These are phyloP conservation scores for Daphoenositta chrysoptera DNA, from an alignment of 2,113 vertebrate genomes.

Conservation along the genomic window DNA sequence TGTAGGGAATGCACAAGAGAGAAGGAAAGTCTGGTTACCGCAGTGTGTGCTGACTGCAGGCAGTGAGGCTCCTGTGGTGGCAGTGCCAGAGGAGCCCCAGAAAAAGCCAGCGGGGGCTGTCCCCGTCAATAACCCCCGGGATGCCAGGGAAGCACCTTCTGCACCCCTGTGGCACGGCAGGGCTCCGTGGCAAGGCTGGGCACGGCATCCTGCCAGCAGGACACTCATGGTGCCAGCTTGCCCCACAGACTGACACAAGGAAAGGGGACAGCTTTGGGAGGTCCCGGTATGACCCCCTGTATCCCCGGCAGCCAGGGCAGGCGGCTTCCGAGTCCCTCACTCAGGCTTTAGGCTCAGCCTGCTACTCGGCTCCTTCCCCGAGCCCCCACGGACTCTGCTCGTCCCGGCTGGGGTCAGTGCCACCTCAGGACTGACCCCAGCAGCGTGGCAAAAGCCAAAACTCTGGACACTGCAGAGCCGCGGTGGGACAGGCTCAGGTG, in stretches of 20 bases:
- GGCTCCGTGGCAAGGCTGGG: not conserved
- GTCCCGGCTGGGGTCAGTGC: not conserved
- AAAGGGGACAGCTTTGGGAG: fast-evolving
- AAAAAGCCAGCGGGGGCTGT: not conserved
- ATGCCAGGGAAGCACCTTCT: not conserved
- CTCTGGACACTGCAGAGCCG: fast-evolving
- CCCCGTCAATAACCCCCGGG: fast-evolving
- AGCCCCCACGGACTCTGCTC: not conserved
- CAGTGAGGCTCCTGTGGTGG: fast-evolving
- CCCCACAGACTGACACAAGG: not conserved
- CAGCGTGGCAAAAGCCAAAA: not conserved
- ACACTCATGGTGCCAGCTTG: fast-evolving
- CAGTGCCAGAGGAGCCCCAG: not conserved
- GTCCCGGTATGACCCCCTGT: not conserved
- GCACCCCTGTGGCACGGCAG: not conserved
- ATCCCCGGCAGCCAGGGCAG: not conserved
- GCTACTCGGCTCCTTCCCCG: not conserved
- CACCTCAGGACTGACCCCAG: fast-evolving
- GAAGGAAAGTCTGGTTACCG: not conserved
- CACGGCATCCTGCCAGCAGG: not conserved
- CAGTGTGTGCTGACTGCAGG: fast-evolving
- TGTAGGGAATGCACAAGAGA: not conserved
- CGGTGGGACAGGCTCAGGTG: fast-evolving
- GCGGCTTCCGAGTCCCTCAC: not conserved
- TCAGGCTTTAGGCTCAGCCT: not conserved